Base-by-base conservation (phyloP, 2,113 vertebrate genomes). In the Osmerus mordax region DNA sequence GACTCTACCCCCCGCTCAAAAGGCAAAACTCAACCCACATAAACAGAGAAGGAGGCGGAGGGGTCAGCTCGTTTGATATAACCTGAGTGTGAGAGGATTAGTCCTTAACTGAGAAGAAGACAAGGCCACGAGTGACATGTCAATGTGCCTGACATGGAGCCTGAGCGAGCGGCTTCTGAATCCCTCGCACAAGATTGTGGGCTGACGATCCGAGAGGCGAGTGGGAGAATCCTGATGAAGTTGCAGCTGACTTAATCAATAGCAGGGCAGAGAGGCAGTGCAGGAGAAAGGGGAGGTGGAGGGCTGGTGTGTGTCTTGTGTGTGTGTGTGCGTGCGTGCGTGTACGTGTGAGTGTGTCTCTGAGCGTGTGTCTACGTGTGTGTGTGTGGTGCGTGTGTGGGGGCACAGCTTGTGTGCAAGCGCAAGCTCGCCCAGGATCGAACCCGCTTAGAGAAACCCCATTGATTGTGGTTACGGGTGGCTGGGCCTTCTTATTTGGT, bases 381-480 rank as follows among this genome's bases (percentile, higher is more conserved):
- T 63, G 28, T 28, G 63, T 65, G 14, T 13, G 29, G 14, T 13
- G 29, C 16, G 52, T 15, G 56, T 59, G 56, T 59, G 56, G 9
- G 16, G 15, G 56, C 2, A 19, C 19, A 2, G 18, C 19, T 15
- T 59, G 15, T 18, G 36, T 32, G 32, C 32, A 32, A 32, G 32
- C 32, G 2, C 32, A 32, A 32, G 32, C 4, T 72, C 28, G 71
- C 78, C 77, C 65, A 28, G 73, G 86, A 95, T 94, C 93, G 85
- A 94, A 94, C 89, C 81, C 90, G 87, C 89, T 89, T 87, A 92
- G 89, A 93, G 90, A 93, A 89, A 87, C 81, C 72, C 83, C 92
- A 95, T 94, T 91, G 95, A 96, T 95, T 90, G 84, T 58, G 62
- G 85, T 86, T 83, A 90, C 71, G 89, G 93, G 91, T 90, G 82